These are phyloP conservation scores for Tinamus major DNA, from an alignment of 2,797 vertebrate species.

Conservation along the genomic window DNA sequence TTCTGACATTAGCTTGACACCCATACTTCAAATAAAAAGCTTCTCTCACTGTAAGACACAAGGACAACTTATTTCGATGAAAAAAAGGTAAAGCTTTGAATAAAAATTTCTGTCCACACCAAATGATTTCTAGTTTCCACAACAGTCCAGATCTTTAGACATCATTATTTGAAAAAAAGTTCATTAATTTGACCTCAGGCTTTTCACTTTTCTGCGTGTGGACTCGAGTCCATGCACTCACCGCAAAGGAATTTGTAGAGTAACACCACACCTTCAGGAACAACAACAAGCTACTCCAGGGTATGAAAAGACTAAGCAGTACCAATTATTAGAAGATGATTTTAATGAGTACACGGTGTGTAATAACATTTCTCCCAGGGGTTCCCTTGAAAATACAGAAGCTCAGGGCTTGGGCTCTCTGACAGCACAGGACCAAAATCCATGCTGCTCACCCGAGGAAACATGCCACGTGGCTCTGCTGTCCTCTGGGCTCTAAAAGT, in stretches of 20 bases:
- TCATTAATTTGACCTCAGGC: not conserved
- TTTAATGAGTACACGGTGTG: not conserved
- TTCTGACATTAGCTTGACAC: not conserved
- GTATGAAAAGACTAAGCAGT: not conserved
- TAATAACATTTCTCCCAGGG: not conserved
- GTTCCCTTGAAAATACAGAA: not conserved
- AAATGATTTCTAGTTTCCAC: not conserved
- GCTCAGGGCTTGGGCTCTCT: not conserved
- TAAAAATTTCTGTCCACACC: not conserved
- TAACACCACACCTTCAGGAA: not conserved
- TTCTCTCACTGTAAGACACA: not conserved
- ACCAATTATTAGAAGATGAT: not conserved
- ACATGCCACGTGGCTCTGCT: not conserved
- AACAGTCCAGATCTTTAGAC: not conserved
- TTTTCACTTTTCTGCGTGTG: not conserved
- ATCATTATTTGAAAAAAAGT: not conserved
- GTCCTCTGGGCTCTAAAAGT: not conserved
- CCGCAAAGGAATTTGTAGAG: not conserved
- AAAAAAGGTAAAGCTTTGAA: not conserved
- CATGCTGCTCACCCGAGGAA: not conserved
- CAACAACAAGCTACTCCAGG: not conserved
- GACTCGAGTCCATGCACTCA: not conserved
- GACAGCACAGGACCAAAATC: not conserved
- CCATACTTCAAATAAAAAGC: not conserved
- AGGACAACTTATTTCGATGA: not conserved